Evolutionary conservation across 2,113 vertebrate genomes (phyloP).

Genomic region (Melanostigma gelatinosum): DNA sequence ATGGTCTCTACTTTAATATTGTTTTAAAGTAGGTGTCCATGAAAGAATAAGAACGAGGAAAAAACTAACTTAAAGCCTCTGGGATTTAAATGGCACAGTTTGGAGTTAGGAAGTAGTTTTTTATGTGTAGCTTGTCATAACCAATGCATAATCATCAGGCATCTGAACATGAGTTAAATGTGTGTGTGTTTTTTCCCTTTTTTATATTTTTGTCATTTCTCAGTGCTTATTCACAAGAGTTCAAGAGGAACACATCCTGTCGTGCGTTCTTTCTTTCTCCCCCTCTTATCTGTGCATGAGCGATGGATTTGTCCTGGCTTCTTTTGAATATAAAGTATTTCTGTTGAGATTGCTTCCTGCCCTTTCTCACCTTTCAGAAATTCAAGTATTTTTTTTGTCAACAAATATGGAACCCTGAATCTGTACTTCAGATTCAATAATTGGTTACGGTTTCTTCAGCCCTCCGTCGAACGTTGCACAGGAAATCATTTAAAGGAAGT

Average conservation of each 20-base stretch:
- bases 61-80: slow-evolving; percentile 9
- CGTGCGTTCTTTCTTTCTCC: neutral
- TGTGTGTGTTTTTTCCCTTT: neutral
- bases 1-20: neutral
- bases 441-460: slow-evolving; percentile 2
- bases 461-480: slow-evolving; percentile 30
- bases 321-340: slow-evolving; percentile 34
- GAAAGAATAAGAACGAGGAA: neutral
- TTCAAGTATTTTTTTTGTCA: neutral
- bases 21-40: slow-evolving; percentile 2
- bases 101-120: neutral
- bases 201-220: slow-evolving; percentile 36
- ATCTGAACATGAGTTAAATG: slow-evolving; percentile 13
- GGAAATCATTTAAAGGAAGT: slow-evolving; percentile 33
- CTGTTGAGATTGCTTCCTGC: slow-evolving; percentile 24
- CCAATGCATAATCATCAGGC: slow-evolving; percentile 18
- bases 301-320: slow-evolving; percentile 18
- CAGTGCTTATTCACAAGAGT: slow-evolving; percentile 6
- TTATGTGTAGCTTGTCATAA: slow-evolving; percentile 17
- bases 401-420: slow-evolving; percentile 37
- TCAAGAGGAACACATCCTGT: slow-evolving; percentile 19
- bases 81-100: slow-evolving; percentile 25
- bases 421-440: slow-evolving; percentile 30
- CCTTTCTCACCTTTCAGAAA: slow-evolving; percentile 19
- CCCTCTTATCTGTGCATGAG: slow-evolving; percentile 26